phyloP scores from a whole-genome alignment of 2,113 vertebrate genomes.

The Hippocampus mohnikei region DNA sequence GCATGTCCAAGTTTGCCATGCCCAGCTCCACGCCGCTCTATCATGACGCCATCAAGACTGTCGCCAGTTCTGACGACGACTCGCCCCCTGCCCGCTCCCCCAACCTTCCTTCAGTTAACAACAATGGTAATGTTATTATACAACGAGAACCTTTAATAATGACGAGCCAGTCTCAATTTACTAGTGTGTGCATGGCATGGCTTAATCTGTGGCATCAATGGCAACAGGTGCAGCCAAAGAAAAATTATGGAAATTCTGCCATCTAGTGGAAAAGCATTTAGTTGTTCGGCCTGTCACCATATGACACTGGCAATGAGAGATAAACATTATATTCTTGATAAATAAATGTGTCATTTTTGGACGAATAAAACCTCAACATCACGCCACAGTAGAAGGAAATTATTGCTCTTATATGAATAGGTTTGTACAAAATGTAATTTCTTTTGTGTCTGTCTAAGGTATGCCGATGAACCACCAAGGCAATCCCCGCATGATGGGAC shows the following conservation, averaged over 20 bases:
- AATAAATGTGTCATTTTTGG: no score
- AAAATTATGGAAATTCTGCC: neutral
- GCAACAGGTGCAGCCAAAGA: neutral
- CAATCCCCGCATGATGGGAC: conserved; percentile 91
- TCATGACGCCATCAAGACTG: conserved; percentile 98
- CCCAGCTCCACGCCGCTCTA: conserved; percentile 97
- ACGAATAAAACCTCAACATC: no score
- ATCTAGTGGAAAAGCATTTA: neutral
- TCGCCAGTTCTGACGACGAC: conserved; percentile 97
- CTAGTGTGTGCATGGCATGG: neutral
- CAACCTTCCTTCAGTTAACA: conserved; percentile 91
- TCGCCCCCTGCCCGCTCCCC: conserved; percentile 95
- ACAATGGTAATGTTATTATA: conserved; percentile 76
- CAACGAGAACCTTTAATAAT: neutral
- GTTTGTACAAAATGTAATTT: neutral
- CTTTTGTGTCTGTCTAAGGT: conserved; percentile 66
- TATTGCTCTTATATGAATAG: neutral
- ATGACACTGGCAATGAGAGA: no score
- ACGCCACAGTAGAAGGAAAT: no score
- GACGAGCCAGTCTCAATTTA: neutral
- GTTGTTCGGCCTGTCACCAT: neutral
- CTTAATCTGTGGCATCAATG: no score
- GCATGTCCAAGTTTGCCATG: conserved; percentile 99
- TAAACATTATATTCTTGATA: no score
- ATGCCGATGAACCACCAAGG: conserved; percentile 95